These are phyloP conservation scores for Buphagus erythrorhynchus DNA, from an alignment of 2,797 vertebrate species.

Conservation along the genomic window DNA sequence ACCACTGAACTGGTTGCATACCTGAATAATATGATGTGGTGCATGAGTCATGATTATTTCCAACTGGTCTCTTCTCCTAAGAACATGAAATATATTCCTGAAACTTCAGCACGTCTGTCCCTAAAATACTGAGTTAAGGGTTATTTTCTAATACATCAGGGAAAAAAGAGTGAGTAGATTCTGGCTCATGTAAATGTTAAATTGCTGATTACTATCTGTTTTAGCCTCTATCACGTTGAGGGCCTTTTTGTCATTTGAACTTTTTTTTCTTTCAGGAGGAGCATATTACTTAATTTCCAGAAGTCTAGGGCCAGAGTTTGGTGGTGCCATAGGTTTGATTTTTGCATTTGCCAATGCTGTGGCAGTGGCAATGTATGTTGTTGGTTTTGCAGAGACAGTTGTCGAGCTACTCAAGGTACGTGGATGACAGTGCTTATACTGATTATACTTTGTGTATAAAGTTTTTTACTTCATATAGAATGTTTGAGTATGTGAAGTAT, in stretches of 20 bases:
- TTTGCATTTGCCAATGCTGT: slow-evolving; percentile 99
- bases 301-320: slow-evolving; percentile 97
- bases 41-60: background rate
- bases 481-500: background rate
- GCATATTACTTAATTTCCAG: slow-evolving; percentile 98
- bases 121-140: background rate
- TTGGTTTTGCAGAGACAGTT: slow-evolving; percentile 96
- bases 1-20: background rate
- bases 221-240: background rate
- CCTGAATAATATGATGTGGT: background rate
- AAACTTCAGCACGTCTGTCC: background rate
- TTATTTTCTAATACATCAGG: background rate
- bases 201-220: background rate
- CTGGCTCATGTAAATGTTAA: fast-evolving
- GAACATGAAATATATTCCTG: background rate
- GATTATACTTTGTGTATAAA: background rate
- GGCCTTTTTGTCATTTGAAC: background rate
- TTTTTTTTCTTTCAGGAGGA: slow-evolving; percentile 81
- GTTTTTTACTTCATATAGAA: background rate
- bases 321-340: slow-evolving; percentile 96
- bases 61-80: background rate
- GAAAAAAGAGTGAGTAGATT: background rate
- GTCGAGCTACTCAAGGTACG: slow-evolving; percentile 89
- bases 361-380: slow-evolving; percentile 98
- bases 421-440: background rate